Evolutionary conservation across 2,888 invertebrate genomes (phyloP).

Genomic region (Pristionchus maxplancki): DNA sequence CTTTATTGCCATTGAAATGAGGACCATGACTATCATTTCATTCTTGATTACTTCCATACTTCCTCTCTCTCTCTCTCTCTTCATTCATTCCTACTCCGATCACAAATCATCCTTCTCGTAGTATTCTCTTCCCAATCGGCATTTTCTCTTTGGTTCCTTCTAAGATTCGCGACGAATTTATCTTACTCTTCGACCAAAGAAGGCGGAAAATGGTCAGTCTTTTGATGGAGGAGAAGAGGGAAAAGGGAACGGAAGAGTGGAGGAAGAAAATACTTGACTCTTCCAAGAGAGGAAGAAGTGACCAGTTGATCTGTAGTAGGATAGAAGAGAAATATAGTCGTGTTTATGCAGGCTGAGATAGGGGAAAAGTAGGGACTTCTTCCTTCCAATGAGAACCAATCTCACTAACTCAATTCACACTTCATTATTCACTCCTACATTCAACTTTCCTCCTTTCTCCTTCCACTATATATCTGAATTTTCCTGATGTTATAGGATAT

Average conservation of each 20-base stretch:
- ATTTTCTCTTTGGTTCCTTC: neutral
- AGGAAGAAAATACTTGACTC: neutral
- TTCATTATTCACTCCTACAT: neutral
- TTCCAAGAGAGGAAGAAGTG: neutral
- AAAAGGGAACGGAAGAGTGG: neutral
- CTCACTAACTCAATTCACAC: neutral
- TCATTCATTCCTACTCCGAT: constrained; percentile 32
- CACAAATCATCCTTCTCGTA: neutral
- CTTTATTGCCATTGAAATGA: neutral
- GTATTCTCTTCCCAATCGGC: neutral
- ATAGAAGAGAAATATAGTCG: neutral
- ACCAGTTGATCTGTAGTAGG: neutral
- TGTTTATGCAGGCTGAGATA: neutral
- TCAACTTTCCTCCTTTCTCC: neutral
- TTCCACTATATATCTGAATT: neutral
- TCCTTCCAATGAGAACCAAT: neutral
- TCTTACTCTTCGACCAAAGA: neutral
- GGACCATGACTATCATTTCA: neutral
- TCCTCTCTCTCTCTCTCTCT: neutral
- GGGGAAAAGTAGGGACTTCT: neutral
- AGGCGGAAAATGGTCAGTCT: neutral
- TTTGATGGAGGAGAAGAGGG: constrained; percentile 27
- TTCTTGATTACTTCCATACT: neutral
- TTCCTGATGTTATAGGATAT: neutral
- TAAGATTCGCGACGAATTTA: neutral